Conservation (phyloP, 2,888 invertebrate species). For the Polyommatus icarus region DNA sequence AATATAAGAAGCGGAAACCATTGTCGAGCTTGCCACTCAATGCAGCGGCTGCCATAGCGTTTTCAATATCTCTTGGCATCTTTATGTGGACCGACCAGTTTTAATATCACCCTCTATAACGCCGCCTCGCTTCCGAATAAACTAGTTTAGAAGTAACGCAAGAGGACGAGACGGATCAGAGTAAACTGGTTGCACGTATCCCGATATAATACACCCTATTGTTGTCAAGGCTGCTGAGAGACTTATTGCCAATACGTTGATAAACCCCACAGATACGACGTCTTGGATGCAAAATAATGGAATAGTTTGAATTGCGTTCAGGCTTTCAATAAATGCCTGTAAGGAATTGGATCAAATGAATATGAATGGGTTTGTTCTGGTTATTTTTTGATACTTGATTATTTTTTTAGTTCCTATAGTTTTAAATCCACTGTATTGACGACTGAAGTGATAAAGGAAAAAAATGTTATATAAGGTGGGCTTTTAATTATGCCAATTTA, state of each 20-base stretch:
- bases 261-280: slow-evolving; percentile 45
- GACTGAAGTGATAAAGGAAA: too few relatives aligned
- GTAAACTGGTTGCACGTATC: slow-evolving; percentile 40
- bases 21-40: slow-evolving; percentile 45
- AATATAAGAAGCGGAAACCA: slow-evolving; percentile 28
- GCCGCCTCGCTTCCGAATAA: slow-evolving; percentile 30
- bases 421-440: neutral
- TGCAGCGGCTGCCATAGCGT: slow-evolving; percentile 51
- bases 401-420: neutral
- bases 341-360: slow-evolving; percentile 36
- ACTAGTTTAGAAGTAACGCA: slow-evolving; percentile 37
- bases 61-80: slow-evolving; percentile 55
- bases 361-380: neutral
- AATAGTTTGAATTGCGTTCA: slow-evolving; percentile 43
- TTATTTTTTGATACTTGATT: neutral
- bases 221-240: slow-evolving; percentile 47
- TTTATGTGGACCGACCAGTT: slow-evolving; percentile 50
- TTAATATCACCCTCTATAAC: slow-evolving; percentile 38
- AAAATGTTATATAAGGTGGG: too few relatives aligned
- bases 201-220: slow-evolving; percentile 47
- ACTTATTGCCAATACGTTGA: slow-evolving; percentile 57
- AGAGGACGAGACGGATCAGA: slow-evolving; percentile 39
- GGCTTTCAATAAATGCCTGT: slow-evolving; percentile 37
- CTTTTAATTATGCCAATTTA: neutral
- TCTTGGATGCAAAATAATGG: slow-evolving; percentile 43